These are phyloP conservation scores for Malacosoma neustria DNA, from an alignment of 2,888 invertebrate species.

Conservation along the genomic window DNA sequence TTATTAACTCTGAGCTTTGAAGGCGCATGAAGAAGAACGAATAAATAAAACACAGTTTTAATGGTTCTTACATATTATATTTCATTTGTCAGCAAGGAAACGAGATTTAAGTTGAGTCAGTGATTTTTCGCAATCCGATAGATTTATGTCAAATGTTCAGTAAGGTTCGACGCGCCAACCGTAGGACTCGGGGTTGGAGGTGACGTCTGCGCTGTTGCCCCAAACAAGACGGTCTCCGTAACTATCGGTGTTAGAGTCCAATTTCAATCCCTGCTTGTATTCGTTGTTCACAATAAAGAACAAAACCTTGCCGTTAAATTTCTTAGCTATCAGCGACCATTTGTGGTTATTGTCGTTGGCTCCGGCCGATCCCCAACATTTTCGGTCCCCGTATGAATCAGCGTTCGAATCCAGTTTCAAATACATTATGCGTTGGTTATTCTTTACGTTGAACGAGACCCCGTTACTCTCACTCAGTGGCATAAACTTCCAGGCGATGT, in stretches of 20 bases:
- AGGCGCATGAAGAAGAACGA: too few relatives aligned
- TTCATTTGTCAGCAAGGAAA: too few relatives aligned
- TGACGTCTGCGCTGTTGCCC: background rate
- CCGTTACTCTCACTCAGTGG: background rate
- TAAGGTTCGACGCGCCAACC: slow-evolving; percentile 4
- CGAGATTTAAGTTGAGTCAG: too few relatives aligned
- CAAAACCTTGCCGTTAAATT: background rate
- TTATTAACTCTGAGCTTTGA: too few relatives aligned
- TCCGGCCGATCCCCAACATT: background rate
- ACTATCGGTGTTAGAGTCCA: background rate
- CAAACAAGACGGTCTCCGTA: slow-evolving; percentile 1
- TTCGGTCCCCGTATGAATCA: slow-evolving; percentile 1
- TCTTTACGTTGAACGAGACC: slow-evolving; percentile 2
- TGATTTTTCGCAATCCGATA: too few relatives aligned
- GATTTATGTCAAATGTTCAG: too few relatives aligned
- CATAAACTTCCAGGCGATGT: slow-evolving; percentile 2
- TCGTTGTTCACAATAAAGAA: slow-evolving; percentile 4
- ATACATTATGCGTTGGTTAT: background rate
- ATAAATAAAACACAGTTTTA: too few relatives aligned
- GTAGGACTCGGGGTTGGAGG: background rate
- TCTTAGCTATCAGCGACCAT: slow-evolving; percentile 1
- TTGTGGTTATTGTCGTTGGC: background rate
- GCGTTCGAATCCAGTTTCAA: background rate
- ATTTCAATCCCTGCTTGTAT: slow-evolving; percentile 1
- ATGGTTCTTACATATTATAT: too few relatives aligned